Evolutionary conservation across 1,140 invertebrate genomes (phyloP).

Genomic region (Spodoptera litura): DNA sequence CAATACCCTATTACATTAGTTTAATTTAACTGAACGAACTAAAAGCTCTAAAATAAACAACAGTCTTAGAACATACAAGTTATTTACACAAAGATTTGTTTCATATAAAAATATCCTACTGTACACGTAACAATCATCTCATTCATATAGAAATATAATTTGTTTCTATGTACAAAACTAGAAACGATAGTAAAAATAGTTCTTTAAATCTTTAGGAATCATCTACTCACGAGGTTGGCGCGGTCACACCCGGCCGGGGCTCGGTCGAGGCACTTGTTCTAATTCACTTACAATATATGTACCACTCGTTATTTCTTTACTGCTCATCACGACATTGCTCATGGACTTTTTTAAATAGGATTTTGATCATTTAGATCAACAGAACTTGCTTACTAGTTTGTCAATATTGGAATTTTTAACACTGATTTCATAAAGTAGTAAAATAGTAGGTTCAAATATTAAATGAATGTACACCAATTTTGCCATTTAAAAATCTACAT

Average conservation of each 20-base stretch:
- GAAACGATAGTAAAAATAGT: constrained; percentile 85
- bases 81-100: constrained; percentile 84
- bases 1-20: constrained; percentile 66
- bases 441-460: no score
- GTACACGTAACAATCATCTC: constrained; percentile 80
- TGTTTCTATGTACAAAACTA: constrained; percentile 81
- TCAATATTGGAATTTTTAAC: no score
- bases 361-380: no score
- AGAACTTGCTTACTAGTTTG: no score
- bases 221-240: constrained; percentile 55
- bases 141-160: constrained; percentile 83
- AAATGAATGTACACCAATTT: no score
- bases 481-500: no score
- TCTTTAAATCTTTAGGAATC: constrained; percentile 78
- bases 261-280: constrained; percentile 37
- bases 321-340: no score
- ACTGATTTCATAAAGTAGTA: no score
- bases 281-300: constrained; percentile 41
- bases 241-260: not conserved
- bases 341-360: no score
- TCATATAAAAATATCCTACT: constrained; percentile 82
- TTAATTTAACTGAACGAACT: constrained; percentile 81
- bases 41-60: constrained; percentile 85
- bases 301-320: no score
- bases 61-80: constrained; percentile 84